A percentile compares a stretch with the other conserved stretches of the same genome.
These are phyloP conservation scores for Pampus argenteus DNA, from an alignment of 2,797 vertebrate species.

Conservation along the genomic window DNA sequence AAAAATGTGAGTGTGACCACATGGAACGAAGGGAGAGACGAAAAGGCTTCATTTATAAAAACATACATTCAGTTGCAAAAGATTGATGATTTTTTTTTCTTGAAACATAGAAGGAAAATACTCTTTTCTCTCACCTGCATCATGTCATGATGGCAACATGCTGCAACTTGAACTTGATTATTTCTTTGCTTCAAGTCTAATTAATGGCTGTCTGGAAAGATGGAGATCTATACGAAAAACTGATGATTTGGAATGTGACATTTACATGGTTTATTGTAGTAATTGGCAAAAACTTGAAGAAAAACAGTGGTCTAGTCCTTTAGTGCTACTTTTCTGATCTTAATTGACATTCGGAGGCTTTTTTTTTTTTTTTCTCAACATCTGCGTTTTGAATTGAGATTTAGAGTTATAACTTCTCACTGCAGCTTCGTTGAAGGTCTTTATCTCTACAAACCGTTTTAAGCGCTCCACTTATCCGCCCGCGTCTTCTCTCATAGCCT, in stretches of 20 bases:
- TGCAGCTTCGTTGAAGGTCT: constrained; percentile 5
- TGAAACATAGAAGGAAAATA: too few species aligned
- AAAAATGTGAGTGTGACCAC: too few species aligned
- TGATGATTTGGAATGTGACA: neutral
- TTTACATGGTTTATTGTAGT: neutral
- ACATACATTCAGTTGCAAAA: too few species aligned
- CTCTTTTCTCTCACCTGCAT: too few species aligned
- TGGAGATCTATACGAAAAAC: too few species aligned
- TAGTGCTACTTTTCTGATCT: neutral
- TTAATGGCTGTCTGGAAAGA: too few species aligned
- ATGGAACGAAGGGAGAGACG: too few species aligned
- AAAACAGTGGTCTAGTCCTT: neutral
- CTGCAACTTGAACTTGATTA: too few species aligned
- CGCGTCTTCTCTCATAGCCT: constrained; percentile 39
- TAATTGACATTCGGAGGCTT: neutral
- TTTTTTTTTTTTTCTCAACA: constrained; percentile 20
- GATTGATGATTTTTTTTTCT: too few species aligned
- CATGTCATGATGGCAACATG: too few species aligned
- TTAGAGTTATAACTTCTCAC: constrained; percentile 35
- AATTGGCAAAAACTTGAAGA: neutral
- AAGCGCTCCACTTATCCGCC: constrained; percentile 47
- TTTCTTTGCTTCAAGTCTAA: too few species aligned
- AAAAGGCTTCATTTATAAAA: too few species aligned
- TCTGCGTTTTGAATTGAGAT: constrained; percentile 35
- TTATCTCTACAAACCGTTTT: constrained; percentile 64